Evolutionary conservation across 2,113 vertebrate species (phyloP).

Genomic region (Anolis sagrei): DNA sequence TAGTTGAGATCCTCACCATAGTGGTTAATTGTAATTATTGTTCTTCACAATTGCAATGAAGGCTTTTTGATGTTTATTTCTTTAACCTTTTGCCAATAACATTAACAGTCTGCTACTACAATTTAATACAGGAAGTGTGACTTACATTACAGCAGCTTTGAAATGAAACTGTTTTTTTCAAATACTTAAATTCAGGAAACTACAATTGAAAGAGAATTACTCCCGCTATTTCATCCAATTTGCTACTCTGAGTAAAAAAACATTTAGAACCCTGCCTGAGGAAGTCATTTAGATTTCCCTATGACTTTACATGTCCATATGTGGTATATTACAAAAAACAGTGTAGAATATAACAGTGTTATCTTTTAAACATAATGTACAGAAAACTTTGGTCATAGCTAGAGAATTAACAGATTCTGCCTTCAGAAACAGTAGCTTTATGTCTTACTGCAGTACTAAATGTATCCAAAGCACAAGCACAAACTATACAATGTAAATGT

Average conservation of each 20-base stretch:
- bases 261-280: background rate
- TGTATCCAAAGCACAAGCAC: background rate
- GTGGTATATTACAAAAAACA: background rate
- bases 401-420: background rate
- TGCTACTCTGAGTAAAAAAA: background rate
- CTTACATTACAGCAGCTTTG: background rate
- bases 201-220: background rate
- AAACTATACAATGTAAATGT: background rate
- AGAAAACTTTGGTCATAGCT: background rate
- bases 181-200: background rate
- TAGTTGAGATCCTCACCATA: constrained; percentile 55
- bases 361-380: too few species aligned
- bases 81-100: constrained; percentile 11
- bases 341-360: too few species aligned
- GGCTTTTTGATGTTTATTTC: constrained; percentile 1
- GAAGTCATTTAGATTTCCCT: background rate
- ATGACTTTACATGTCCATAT: background rate
- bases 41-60: constrained; percentile 23
- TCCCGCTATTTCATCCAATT: background rate
- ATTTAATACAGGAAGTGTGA: background rate
- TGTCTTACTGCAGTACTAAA: background rate
- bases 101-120: background rate
- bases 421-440: background rate
- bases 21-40: constrained; percentile 51
- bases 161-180: too few species aligned